Evolutionary conservation across 1,140 invertebrate species (phyloP), one percentile per base, ranked within the genome.

Genomic region (Achatina immaculata): DNA sequence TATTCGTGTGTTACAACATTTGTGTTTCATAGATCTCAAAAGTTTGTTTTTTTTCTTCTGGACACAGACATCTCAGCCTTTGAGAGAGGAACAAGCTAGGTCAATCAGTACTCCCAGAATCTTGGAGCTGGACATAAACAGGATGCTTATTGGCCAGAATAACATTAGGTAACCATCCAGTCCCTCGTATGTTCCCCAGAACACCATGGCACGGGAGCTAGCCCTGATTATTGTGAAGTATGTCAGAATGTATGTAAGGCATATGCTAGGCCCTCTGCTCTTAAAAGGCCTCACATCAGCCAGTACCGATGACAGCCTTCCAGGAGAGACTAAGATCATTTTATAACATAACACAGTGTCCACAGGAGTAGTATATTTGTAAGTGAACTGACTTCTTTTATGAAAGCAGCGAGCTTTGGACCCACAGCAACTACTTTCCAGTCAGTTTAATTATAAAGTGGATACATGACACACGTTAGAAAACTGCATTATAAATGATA

Each of bases 81-180:
- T 80, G 58, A 45, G 76, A 42, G 81, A 83, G 24, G 69, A 81
- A 51, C 34, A 42, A 19, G 28, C 58, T 24, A 85, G 72, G 68
- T 48, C 73, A n/a, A 78, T 85, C 43, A 88, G 89, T 80, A 90
- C 87, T 31, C 90, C 90, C 3, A 81, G 87, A 77, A 89, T 91
- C 34, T 80, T 91, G 38, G 90, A 91, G 78, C 83, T 91, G 65
- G 90, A 91, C 85, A 87, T 91, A 40, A 91, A 91, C 85, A 85
- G 90, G 71, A 90, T 91, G 89, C 84, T 91, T 83, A 90, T 91
- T 86, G 88, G 90, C 71, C 90, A 91, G 74, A 91, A 91, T 83
- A 89, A 89, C 65, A 87, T 91, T 68, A 90, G 89, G 90, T 91
- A 81, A 68, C 62, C n/a, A 21, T 3, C 62, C 3, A 38, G 21